A percentile compares a stretch with the other conserved stretches of the same genome.
Evolutionary conservation across 2,113 vertebrate genomes (phyloP).

Genomic region (Tor tambroides): DNA sequence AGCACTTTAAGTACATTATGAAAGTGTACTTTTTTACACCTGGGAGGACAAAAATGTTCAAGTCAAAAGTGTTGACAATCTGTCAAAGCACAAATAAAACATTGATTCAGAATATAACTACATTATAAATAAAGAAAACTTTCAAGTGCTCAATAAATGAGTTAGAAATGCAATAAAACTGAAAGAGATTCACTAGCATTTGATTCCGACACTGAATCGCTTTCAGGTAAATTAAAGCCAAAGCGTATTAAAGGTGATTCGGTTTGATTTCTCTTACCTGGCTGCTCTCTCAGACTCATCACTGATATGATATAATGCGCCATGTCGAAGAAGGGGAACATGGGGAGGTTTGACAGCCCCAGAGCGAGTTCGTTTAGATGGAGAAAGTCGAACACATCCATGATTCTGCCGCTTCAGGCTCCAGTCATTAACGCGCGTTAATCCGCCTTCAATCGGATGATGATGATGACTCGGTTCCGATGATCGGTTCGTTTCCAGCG

Average conservation of each 20-base stretch:
- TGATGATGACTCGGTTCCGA: neutral
- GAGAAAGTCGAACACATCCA: slow-evolving; percentile 71
- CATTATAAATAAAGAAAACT: no score
- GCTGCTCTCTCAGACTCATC: slow-evolving; percentile 86
- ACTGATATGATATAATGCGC: slow-evolving; percentile 91
- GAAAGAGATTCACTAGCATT: no score
- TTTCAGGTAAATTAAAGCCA: no score
- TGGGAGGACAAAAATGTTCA: no score
- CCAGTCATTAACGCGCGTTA: neutral
- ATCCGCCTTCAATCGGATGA: neutral
- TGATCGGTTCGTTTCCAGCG: neutral
- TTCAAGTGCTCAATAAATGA: no score
- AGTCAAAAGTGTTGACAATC: no score
- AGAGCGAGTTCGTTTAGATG: slow-evolving; percentile 76
- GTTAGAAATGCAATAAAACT: no score
- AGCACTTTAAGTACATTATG: no score
- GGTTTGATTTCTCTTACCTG: slow-evolving; percentile 77
- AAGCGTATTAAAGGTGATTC: neutral
- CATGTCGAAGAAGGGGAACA: slow-evolving; percentile 94
- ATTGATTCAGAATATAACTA: neutral
- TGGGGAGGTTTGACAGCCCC: slow-evolving; percentile 81
- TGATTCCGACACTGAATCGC: no score
- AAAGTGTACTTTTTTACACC: no score
- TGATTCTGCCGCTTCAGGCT: neutral
- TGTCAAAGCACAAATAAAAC: neutral